Evolutionary conservation across 2,797 vertebrate species (phyloP).

Genomic region (Enteromius afrohamiltoni): DNA sequence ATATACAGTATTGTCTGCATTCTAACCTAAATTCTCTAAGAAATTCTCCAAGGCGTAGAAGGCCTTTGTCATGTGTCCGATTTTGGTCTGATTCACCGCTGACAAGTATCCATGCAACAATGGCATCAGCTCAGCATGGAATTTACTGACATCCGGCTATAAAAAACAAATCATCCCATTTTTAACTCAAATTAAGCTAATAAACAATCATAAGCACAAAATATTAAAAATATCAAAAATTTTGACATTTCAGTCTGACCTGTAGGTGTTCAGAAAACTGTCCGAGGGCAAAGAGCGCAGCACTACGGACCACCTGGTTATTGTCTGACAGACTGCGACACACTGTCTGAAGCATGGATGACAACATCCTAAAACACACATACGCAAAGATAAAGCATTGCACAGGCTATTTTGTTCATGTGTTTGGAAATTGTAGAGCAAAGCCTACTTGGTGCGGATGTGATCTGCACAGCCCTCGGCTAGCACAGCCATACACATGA

Average conservation of each 20-base stretch:
- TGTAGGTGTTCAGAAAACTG: constrained; percentile 92
- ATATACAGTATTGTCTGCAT: neutral
- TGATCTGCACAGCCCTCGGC: constrained; percentile 91
- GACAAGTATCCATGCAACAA: constrained; percentile 86
- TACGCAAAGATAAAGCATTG: constrained; percentile 34
- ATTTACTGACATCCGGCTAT: constrained; percentile 88
- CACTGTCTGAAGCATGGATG: constrained; percentile 83
- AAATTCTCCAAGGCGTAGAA: constrained; percentile 94
- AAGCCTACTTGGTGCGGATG: constrained; percentile 85
- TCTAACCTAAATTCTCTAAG: constrained; percentile 87
- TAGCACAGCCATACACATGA: constrained; percentile 88
- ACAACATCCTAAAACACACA: constrained; percentile 77
- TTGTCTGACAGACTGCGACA: constrained; percentile 83
- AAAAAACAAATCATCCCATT: constrained; percentile 6
- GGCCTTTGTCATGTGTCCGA: constrained; percentile 85
- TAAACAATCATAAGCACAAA: neutral
- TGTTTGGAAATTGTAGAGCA: neutral
- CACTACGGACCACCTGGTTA: constrained; percentile 85
- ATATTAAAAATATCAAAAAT: neutral
- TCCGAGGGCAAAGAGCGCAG: constrained; percentile 86
- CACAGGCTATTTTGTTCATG: neutral
- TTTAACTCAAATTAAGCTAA: neutral
- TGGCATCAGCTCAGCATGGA: constrained; percentile 86
- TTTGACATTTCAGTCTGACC: constrained; percentile 69
- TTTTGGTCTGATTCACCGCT: constrained; percentile 77